Evolutionary conservation across 2,113 vertebrate genomes (phyloP).

Genomic region (Odontesthes bonariensis): DNA sequence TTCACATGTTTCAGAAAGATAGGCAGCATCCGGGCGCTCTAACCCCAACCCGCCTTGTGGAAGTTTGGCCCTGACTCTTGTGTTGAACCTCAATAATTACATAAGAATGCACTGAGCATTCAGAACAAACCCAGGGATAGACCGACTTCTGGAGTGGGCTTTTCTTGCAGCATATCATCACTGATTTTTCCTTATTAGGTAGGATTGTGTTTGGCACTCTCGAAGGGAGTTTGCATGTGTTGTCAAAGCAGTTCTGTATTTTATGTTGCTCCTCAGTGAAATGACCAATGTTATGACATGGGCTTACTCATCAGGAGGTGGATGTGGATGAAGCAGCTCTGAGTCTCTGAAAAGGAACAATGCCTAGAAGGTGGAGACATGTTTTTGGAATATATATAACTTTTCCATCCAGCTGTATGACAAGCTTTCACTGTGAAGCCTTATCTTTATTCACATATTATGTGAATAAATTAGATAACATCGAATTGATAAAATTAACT

Average conservation of each 20-base stretch:
- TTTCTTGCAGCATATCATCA: conserved; percentile 61
- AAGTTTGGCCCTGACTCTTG: conserved; percentile 19
- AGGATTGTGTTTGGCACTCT: conserved; percentile 65
- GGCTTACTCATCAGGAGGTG: conserved; percentile 43
- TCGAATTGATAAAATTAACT: too few species aligned
- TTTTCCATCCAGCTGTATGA: too few species aligned
- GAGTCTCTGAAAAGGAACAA: background rate
- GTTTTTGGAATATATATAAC: background rate
- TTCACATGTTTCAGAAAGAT: conserved; percentile 14
- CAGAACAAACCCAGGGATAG: conserved; percentile 52
- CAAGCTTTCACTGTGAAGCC: too few species aligned
- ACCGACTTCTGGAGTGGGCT: conserved; percentile 52
- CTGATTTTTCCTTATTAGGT: conserved; percentile 83
- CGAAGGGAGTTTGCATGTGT: conserved; percentile 25
- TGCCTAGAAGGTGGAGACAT: background rate
- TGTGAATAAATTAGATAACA: too few species aligned
- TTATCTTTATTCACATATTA: too few species aligned
- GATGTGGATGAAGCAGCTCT: background rate
- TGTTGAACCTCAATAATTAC: conserved; percentile 60
- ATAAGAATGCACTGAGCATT: conserved; percentile 62
- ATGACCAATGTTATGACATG: conserved; percentile 56
- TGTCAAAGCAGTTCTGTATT: conserved; percentile 37
- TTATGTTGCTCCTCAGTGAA: conserved; percentile 36
- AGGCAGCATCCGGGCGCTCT: conserved; percentile 23
- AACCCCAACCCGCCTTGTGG: background rate